Evolutionary conservation across 1,140 invertebrate species (phyloP), one percentile per base, ranked within the genome.

Genomic region (Megalonaias nervosa): DNA sequence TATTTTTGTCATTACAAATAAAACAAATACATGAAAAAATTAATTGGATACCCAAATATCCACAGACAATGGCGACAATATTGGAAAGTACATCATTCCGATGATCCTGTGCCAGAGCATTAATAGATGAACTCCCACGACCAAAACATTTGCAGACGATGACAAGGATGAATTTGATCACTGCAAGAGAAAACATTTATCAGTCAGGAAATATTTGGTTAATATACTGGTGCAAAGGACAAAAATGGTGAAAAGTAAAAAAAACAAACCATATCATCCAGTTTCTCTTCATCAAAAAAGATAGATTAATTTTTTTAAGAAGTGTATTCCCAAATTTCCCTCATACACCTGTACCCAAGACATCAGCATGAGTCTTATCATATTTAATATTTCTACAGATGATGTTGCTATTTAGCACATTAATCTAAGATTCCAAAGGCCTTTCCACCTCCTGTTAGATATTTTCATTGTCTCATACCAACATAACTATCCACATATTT

Each of bases 31-130:
- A 23, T 62, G 9, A 62, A n/a, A 62, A 23, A 15, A 31, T 16
- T 0, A 62, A 15, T 38, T 38, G 58, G 74, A 61, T 80, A 90
- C 87, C 88, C 69, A 89, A 64, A 77, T 86, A 88, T 21, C 89
- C 87, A 81, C 82, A 89, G 11, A 86, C 62, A 19, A 89, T 74
- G 19, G 91, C 91, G 0, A 90, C 85, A 19, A 85, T 75, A 79
- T 92, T 92, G 16, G 91, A 92, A 21, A 92, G 61, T 26, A 91
- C 90, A 75, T 92, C 91, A 82, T 92, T 92, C 6, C 92, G 82
- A 73, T 92, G 91, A 68, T 92, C 92, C 81, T 87, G 88, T 0
- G 90, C 87, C 58, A 92, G 71, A 15, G 91, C 90, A 31, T 85
- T 81, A 0, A 91, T 83, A 6, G 85, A 89, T 12, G 87, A 74